Conservation (phyloP, 2,888 invertebrate genomes). For the Orchestes rusci region DNA sequence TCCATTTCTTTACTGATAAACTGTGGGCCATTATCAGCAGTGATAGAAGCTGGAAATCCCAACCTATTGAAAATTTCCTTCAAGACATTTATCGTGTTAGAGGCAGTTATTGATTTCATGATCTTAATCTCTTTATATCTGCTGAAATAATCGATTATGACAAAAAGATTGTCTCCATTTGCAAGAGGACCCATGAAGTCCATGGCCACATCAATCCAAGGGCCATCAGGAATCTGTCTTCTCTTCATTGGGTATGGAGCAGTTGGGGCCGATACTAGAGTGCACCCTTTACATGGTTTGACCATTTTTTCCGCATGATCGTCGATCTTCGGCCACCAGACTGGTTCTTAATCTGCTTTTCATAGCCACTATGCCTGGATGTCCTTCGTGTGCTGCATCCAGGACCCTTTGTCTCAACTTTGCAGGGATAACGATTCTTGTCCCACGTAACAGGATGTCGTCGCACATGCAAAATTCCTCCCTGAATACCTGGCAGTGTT, state of each 20-base stretch:
- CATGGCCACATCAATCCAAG: constrained; percentile 29
- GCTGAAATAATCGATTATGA: constrained; percentile 28
- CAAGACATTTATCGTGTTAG: constrained; percentile 7
- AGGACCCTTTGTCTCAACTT: constrained; percentile 25
- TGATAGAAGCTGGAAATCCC: constrained; percentile 2
- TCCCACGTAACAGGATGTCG: constrained; percentile 3
- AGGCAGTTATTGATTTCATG: constrained; percentile 15
- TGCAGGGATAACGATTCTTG: constrained; percentile 16
- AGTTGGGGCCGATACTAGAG: constrained; percentile 21
- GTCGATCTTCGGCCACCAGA: constrained; percentile 33
- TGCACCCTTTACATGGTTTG: constrained; percentile 25
- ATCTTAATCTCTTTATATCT: constrained; percentile 30
- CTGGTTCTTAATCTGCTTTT: constrained; percentile 18
- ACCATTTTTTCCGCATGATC: constrained; percentile 26
- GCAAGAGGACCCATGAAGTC: constrained; percentile 31
- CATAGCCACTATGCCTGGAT: constrained; percentile 37
- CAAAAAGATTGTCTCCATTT: constrained; percentile 26
- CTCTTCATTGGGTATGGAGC: constrained; percentile 24
- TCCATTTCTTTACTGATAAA: constrained; percentile 4
- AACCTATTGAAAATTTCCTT: constrained; percentile 23
- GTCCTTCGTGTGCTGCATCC: constrained; percentile 33
- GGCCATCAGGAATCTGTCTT: constrained; percentile 20
- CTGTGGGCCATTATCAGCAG: constrained; percentile 3
- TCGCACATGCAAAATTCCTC: constrained; percentile 20
- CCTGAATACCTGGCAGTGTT: constrained; percentile 1